Base-by-base conservation (phyloP, 2,797 vertebrate species). In the Malacoctenus gilli region DNA sequence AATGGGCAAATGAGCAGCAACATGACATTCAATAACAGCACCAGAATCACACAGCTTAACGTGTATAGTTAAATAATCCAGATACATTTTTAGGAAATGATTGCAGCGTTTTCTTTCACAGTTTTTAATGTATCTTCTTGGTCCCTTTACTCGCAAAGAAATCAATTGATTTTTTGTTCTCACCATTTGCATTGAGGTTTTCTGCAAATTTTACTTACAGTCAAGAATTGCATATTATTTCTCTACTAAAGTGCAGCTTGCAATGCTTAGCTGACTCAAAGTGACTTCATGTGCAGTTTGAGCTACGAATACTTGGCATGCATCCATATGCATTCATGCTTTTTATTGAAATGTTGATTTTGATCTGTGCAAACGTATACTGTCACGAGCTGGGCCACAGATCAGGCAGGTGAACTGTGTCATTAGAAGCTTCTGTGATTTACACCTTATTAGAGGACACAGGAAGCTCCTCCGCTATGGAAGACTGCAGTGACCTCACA, bases 331-430 rank as follows among this genome's bases (percentile, higher is more conserved):
- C 21, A 21, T 49, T 59, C 56, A 62, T 84, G 74, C 79, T 72
- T 69, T 67, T 77, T 46, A 49, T 0, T 57, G 55, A 80, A 71
- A 64, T 66, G 37, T 72, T 62, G 22, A 41, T 65, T 80, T 42
- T 52, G 53, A 40, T 34, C 22, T 66, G 72, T 77, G 68, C 56
- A 80, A 68, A 77, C 12, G 0, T 6, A 38, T 32, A 19, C 2
- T 47, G 28, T 54, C 43, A 46, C 23, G 18, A 36, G 5, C 37
- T 32, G 2, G 58, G 56, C 44, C 25, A 47, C 9, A 52, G 25
- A 57, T 37, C 47, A 48, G 43, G 8, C 36, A 54, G 49, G 35
- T 20, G 16, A 56, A 14, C 22, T 20, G 37, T 28, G 58, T 53
- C 50, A 62, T 31, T n/a, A 37, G 22, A 47, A 7, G n/a, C 19